These are phyloP conservation scores for Tortrix viridana DNA, from an alignment of 2,888 invertebrate genomes.

Conservation along the genomic window DNA sequence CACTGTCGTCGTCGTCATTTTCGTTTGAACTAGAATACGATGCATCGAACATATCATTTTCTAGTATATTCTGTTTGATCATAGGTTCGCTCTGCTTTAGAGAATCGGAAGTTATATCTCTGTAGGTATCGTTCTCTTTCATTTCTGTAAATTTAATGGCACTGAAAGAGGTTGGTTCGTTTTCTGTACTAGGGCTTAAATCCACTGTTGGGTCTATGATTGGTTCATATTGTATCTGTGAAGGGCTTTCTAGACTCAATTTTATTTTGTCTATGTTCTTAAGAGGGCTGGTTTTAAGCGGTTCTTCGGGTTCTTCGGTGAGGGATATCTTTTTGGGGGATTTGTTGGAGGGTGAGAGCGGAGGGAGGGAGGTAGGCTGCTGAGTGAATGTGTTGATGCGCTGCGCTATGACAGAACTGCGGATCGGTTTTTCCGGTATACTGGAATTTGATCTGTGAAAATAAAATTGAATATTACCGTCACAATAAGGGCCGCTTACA, in stretches of 20 bases:
- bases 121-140: conserved; percentile 54
- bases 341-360: conserved; percentile 20
- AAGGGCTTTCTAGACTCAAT: conserved; percentile 76
- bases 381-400: conserved; percentile 84
- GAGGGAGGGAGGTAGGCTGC: conserved; percentile 52
- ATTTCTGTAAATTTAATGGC: conserved; percentile 65
- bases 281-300: conserved; percentile 67
- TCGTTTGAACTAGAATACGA: conserved; percentile 81
- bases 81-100: conserved; percentile 75
- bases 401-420: conserved; percentile 87
- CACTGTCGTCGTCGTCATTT: conserved; percentile 85
- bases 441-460: conserved; percentile 61
- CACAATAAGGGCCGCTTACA: background rate
- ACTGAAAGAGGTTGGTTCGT: conserved; percentile 67
- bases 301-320: conserved; percentile 53
- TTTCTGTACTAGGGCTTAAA: conserved; percentile 73
- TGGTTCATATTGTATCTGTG: conserved; percentile 80
- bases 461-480: background rate
- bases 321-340: conserved; percentile 44
- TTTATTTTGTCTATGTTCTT: conserved; percentile 81
- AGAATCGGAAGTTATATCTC: conserved; percentile 56
- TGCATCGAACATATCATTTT: conserved; percentile 80
- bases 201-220: conserved; percentile 73
- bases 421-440: conserved; percentile 86
- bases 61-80: conserved; percentile 81